Base-by-base conservation (phyloP, 2,113 vertebrate species). In the Herpailurus yagouaroundi region DNA sequence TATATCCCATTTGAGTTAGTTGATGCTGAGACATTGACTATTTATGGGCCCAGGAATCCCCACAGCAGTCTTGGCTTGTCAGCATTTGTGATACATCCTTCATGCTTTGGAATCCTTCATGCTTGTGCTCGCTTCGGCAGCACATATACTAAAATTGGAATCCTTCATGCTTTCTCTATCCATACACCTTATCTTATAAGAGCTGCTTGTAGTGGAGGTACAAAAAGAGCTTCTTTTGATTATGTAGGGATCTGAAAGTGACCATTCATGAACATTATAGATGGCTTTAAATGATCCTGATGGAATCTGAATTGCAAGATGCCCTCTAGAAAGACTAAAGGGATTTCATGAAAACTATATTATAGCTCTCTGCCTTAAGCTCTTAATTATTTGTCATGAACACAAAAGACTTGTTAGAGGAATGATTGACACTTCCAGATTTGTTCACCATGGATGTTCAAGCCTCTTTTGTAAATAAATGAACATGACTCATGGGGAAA, bases 1-100 rank as follows among this genome's bases (percentile, higher is more conserved):
- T 79, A 91, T 95, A 41, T 91, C 88, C 3, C 45, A 91, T 15
- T 73, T 80, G 52, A 91, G 71, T 94, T 91, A 66, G 69, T 84
- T 80, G 27, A 89, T 84, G 3, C 48, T 60, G 33, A 92, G 73
- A 88, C 55, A 71, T 69, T 91, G 36, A 33, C 33, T 92, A 3
- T 82, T 69, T 95, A 16, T 63, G 63, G 52, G 29, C 38, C 16
- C 52, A 45, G 29, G 50, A 64, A 73, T 57, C 16, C 66, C 23
- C 77, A 64, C 5, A 52, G 29, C 16, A 25, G 0, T 63, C 45
- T 73, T 13, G 36, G 5, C 21, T 55, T 57, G 29, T 50, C 7
- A 27, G 45, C 63, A 33, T 88, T 50, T 95, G n/a, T 91, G 27
- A 36, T 15, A 4, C 21, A 6, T 89, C 38, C 68, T 69, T 48